Percentiles rank a stretch among this genome's conserved stretches.
Conservation (phyloP, 2,113 vertebrate genomes). For the Danio rerio region DNA sequence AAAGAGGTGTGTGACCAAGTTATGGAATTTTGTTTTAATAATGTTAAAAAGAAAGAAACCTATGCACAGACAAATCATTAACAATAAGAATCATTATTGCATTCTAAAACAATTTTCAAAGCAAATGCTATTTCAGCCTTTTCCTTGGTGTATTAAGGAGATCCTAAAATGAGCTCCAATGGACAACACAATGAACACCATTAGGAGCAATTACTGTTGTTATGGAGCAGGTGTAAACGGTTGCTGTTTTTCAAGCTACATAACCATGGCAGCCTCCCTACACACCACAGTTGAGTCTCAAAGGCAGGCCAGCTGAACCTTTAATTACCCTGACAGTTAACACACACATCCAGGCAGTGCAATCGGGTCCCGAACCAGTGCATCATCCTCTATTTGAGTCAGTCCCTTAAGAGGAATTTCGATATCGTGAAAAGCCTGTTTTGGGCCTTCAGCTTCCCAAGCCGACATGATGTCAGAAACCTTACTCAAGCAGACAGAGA, state of each 20-base stretch:
- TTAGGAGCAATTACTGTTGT: constrained; percentile 48
- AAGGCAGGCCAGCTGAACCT: constrained; percentile 8
- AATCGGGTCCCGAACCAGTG: constrained; percentile 3
- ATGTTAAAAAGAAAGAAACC: too few species aligned
- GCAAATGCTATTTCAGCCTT: background rate
- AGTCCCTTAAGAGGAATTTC: constrained; percentile 12
- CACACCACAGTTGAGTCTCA: constrained; percentile 15
- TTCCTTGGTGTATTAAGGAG: constrained; percentile 13
- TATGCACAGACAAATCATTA: too few species aligned
- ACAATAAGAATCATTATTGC: too few species aligned
- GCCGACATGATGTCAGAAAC: constrained; percentile 51
- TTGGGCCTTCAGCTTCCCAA: constrained; percentile 7
- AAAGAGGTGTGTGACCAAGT: too few species aligned
- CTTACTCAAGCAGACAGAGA: constrained; percentile 60
- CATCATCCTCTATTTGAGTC: constrained; percentile 2
- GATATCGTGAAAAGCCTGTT: constrained; percentile 5
- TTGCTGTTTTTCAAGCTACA: constrained; percentile 61
- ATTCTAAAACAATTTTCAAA: background rate
- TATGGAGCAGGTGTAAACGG: constrained; percentile 26
- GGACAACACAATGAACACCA: constrained; percentile 63
- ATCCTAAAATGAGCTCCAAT: constrained; percentile 11
- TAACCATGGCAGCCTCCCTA: constrained; percentile 56
- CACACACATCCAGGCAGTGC: background rate
- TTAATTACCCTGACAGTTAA: constrained; percentile 11
- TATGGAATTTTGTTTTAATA: too few species aligned